Evolutionary conservation across 2,888 invertebrate genomes (phyloP).

Genomic region (Junonia oenone): DNA sequence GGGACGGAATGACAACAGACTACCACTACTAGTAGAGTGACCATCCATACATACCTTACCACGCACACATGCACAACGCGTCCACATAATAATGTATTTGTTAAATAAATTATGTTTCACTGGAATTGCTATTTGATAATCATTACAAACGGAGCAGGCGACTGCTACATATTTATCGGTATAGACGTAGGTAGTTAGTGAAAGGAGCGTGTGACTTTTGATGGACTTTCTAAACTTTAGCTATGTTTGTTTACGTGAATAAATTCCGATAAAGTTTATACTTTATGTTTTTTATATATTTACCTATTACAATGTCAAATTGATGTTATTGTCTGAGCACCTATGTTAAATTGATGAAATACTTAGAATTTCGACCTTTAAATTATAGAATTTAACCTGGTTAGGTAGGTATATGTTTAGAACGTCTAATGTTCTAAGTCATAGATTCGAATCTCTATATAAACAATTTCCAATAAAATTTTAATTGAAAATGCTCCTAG

Average conservation of each 20-base stretch:
- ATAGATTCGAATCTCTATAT: too few relatives aligned
- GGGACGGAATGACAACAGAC: conserved; percentile 29
- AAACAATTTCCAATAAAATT: too few relatives aligned
- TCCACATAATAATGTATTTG: conserved; percentile 11
- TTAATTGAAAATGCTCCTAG: too few relatives aligned
- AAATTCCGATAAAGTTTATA: neutral
- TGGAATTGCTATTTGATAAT: conserved; percentile 31
- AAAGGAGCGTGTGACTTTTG: conserved; percentile 13
- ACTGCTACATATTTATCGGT: conserved; percentile 24
- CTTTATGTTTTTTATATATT: neutral
- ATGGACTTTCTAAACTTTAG: conserved; percentile 3
- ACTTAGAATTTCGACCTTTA: too few relatives aligned
- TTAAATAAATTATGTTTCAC: conserved; percentile 28
- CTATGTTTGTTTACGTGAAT: neutral
- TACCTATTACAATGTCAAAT: neutral
- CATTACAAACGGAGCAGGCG: conserved; percentile 27
- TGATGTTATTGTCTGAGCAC: too few relatives aligned
- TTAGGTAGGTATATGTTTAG: too few relatives aligned
- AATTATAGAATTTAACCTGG: too few relatives aligned
- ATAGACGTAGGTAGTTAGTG: conserved; percentile 11
- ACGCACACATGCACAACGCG: conserved; percentile 4
- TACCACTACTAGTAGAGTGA: neutral
- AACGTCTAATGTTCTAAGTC: too few relatives aligned
- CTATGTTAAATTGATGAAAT: too few relatives aligned
- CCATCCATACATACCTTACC: conserved; percentile 7